phyloP scores from a whole-genome alignment of 2,797 vertebrate species.

The Chrosomus eos region DNA sequence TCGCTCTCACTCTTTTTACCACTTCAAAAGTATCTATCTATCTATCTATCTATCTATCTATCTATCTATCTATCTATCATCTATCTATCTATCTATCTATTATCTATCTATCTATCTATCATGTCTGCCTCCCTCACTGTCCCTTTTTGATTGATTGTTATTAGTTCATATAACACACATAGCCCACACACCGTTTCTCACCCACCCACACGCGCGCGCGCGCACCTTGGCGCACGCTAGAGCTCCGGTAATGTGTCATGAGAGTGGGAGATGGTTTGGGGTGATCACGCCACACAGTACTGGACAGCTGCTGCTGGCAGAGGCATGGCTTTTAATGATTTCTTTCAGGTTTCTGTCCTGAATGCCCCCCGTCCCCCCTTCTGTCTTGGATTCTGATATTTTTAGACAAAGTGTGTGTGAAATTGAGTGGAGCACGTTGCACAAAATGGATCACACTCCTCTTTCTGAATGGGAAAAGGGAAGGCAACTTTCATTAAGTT shows the following conservation, averaged over 20 bases:
- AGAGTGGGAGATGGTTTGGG: slow-evolving; percentile 31
- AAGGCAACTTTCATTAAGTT: slow-evolving; percentile 46
- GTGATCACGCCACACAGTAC: slow-evolving; percentile 47
- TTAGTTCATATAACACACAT: slow-evolving; percentile 28
- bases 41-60: neutral
- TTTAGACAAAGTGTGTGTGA: slow-evolving; percentile 70
- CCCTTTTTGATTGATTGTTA: slow-evolving; percentile 34
- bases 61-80: slow-evolving; percentile 11
- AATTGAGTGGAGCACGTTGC: slow-evolving; percentile 73
- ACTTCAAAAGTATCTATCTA: neutral
- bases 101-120: neutral
- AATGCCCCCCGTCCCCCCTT: slow-evolving; percentile 73
- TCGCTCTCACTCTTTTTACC: slow-evolving; percentile 21
- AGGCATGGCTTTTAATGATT: slow-evolving; percentile 79
- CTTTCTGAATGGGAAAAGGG: neutral
- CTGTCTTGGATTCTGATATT: slow-evolving; percentile 75
- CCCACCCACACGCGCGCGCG: slow-evolving; percentile 33
- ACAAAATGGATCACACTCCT: slow-evolving; percentile 62
- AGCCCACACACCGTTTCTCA: slow-evolving; percentile 36
- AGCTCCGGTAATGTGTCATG: slow-evolving; percentile 37
- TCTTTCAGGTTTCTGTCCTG: slow-evolving; percentile 76
- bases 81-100: neutral
- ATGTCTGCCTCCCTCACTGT: neutral
- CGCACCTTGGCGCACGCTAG: slow-evolving; percentile 10
- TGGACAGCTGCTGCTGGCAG: slow-evolving; percentile 76